Conservation (phyloP, 2,888 invertebrate genomes). For the Thera britannica region DNA sequence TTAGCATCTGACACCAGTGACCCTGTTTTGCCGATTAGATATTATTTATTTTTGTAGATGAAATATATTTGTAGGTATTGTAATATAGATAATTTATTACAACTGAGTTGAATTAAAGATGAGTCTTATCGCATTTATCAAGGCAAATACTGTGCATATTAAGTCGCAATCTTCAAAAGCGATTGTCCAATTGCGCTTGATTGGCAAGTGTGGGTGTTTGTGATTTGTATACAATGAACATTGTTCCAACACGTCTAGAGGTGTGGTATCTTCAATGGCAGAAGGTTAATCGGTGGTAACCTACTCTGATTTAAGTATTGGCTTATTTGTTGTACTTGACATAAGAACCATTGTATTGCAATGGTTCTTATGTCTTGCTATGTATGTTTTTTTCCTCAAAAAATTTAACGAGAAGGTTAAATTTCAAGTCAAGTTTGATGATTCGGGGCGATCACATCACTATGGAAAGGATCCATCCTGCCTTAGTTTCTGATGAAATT, state of each 20-base stretch:
- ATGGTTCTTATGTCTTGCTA: no score
- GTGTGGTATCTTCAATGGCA: slow-evolving; percentile 40
- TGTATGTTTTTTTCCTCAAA: no score
- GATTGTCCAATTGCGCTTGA: slow-evolving; percentile 39
- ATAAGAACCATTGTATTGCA: not conserved
- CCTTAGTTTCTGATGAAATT: not conserved
- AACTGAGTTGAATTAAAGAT: slow-evolving; percentile 38
- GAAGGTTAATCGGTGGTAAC: slow-evolving; percentile 57
- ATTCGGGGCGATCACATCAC: no score
- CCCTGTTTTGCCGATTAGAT: slow-evolving; percentile 14
- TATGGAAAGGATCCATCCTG: no score
- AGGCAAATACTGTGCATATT: slow-evolving; percentile 36
- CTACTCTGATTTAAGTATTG: slow-evolving; percentile 30
- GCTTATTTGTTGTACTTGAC: slow-evolving; percentile 1
- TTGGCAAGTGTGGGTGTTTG: slow-evolving; percentile 42
- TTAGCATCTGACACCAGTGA: slow-evolving; percentile 12
- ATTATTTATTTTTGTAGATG: not conserved
- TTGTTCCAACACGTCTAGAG: slow-evolving; percentile 62
- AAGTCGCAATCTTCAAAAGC: slow-evolving; percentile 42
- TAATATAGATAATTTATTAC: slow-evolving; percentile 9
- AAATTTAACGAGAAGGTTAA: no score
- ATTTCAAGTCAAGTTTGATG: no score
- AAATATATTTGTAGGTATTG: not conserved
- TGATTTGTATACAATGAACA: slow-evolving; percentile 84
- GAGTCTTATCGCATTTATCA: slow-evolving; percentile 38